Evolutionary conservation across 2,797 vertebrate species (phyloP).

Genomic region (Taeniopygia guttata): DNA sequence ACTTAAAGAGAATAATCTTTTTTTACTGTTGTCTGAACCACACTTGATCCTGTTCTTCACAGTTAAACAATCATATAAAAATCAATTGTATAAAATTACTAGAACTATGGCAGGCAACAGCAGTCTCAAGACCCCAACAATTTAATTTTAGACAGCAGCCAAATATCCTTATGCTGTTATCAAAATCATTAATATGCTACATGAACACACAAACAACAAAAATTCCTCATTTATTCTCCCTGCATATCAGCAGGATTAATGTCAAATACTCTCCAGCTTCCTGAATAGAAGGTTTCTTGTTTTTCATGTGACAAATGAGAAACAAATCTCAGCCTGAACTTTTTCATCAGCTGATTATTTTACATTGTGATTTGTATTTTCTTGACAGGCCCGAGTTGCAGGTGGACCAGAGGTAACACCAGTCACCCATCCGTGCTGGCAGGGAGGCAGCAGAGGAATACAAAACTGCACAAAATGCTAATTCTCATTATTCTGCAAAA

Average conservation of each 20-base stretch:
- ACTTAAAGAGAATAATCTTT: neutral
- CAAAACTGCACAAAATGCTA: neutral
- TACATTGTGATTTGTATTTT: neutral
- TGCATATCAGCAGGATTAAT: conserved; percentile 32
- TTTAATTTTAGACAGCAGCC: neutral
- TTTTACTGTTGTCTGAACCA: neutral
- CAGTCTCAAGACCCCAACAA: neutral
- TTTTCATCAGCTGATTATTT: conserved; percentile 34
- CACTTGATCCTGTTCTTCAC: neutral
- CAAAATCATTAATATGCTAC: conserved; percentile 35
- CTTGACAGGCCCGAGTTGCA: neutral
- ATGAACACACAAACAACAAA: neutral
- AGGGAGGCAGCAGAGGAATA: conserved; percentile 3
- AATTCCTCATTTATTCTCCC: conserved; percentile 32
- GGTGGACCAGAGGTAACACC: neutral
- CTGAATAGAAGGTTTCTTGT: conserved; percentile 20
- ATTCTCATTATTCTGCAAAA: neutral
- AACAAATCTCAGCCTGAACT: conserved; percentile 40
- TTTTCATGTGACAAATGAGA: conserved; percentile 52
- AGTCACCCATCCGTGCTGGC: neutral
- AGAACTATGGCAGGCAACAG: neutral
- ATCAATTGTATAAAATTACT: neutral
- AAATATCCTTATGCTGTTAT: neutral
- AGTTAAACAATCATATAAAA: neutral
- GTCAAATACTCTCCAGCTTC: conserved; percentile 36